These are phyloP conservation scores for Agrochola circellaris DNA, from an alignment of 2,888 invertebrate genomes.

Conservation along the genomic window DNA sequence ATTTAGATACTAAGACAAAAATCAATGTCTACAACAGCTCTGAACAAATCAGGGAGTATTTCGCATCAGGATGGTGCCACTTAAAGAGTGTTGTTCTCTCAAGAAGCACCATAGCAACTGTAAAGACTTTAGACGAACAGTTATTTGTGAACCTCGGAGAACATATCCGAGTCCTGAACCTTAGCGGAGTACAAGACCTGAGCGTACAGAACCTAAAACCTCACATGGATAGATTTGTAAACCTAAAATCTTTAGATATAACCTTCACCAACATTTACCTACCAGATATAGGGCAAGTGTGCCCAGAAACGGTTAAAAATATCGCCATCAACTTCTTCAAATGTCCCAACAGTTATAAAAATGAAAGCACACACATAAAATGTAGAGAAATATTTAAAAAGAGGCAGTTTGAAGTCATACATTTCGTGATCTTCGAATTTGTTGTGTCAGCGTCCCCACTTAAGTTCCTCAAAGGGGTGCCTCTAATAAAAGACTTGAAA, in stretches of 20 bases:
- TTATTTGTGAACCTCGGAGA: constrained; percentile 66
- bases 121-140: constrained; percentile 63
- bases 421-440: constrained; percentile 73
- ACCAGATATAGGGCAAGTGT: constrained; percentile 69
- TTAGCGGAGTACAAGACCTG: constrained; percentile 72
- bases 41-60: constrained; percentile 65
- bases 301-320: constrained; percentile 67
- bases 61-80: constrained; percentile 68
- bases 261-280: constrained; percentile 74
- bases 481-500: constrained; percentile 66
- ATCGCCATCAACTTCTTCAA: constrained; percentile 74
- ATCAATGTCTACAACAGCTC: constrained; percentile 66
- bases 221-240: constrained; percentile 62
- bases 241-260: constrained; percentile 71
- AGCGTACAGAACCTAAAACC: constrained; percentile 64
- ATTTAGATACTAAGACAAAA: constrained; percentile 66
- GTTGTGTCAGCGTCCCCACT: constrained; percentile 68
- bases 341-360: constrained; percentile 58
- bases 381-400: constrained; percentile 66
- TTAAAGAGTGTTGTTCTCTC: constrained; percentile 67
- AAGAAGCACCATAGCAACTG: constrained; percentile 66
- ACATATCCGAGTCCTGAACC: constrained; percentile 68
- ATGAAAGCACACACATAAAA: constrained; percentile 59
- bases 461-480: constrained; percentile 67
- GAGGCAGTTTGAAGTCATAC: constrained; percentile 67